Percentiles rank a stretch among this genome's conserved stretches.
Conservation (phyloP, 2,113 vertebrate species). For the Trachemys scripta region DNA sequence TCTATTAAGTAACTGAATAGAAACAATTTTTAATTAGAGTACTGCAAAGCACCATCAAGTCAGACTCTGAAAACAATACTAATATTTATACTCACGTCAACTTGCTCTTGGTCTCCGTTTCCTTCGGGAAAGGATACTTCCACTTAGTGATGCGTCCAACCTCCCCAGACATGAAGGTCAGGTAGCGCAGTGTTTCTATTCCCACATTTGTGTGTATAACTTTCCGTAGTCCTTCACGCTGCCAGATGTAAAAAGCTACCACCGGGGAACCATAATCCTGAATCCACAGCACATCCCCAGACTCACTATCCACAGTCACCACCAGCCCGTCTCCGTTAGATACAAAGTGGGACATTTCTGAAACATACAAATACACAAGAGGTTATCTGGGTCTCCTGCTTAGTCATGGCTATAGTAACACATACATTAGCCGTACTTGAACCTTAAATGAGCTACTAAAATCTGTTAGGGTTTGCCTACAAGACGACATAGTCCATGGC, state of each 20-base stretch:
- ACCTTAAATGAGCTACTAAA: neutral
- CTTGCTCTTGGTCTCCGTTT: slow-evolving; percentile 94
- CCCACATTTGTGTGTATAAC: slow-evolving; percentile 94
- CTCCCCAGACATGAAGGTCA: slow-evolving; percentile 98
- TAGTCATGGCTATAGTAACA: rapidly evolving
- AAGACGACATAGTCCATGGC: neutral
- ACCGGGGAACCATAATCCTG: slow-evolving; percentile 98
- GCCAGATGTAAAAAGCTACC: slow-evolving; percentile 98
- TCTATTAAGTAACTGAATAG: neutral
- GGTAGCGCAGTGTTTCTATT: slow-evolving; percentile 94
- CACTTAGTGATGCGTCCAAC: slow-evolving; percentile 97
- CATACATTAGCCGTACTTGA: neutral
- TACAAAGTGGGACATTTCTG: slow-evolving; percentile 97
- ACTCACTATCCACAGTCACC: slow-evolving; percentile 96
- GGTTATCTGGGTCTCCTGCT: neutral
- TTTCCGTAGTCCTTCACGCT: slow-evolving; percentile 92
- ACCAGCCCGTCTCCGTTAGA: slow-evolving; percentile 97
- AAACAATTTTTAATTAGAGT: neutral
- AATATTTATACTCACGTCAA: slow-evolving; percentile 85
- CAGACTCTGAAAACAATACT: neutral
- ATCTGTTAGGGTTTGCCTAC: neutral
- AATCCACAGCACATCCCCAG: slow-evolving; percentile 94
- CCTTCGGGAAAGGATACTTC: slow-evolving; percentile 97
- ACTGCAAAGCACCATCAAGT: neutral
- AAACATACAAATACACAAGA: neutral